These are phyloP conservation scores for Phyllotreta striolata DNA, from an alignment of 2,888 invertebrate genomes.

Conservation along the genomic window DNA sequence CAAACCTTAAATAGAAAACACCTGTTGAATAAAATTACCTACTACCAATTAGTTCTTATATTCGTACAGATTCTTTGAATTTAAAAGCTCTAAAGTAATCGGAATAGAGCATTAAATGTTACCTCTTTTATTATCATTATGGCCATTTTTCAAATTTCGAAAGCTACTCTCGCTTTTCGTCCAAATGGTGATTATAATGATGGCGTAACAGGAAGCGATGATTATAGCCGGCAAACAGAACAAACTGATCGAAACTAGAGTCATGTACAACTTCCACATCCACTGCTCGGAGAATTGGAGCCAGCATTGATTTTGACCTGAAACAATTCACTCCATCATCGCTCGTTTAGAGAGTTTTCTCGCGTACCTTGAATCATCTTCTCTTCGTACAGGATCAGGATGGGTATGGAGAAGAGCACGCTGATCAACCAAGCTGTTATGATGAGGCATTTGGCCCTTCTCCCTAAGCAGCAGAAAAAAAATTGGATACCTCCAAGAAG, in stretches of 20 bases:
- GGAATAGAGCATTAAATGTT: too few species aligned
- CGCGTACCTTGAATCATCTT: conserved; percentile 73
- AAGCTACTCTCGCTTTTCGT: conserved; percentile 68
- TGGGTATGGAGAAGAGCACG: conserved; percentile 80
- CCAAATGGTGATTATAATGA: conserved; percentile 91
- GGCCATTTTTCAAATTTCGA: conserved; percentile 34
- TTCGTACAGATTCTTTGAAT: too few species aligned
- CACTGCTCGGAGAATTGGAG: conserved; percentile 77
- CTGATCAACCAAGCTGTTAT: conserved; percentile 83
- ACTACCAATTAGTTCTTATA: too few species aligned
- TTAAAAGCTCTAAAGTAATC: too few species aligned
- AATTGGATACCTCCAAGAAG: background rate
- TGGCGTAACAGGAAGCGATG: conserved; percentile 85
- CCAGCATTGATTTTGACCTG: conserved; percentile 82
- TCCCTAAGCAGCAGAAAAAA: conserved; percentile 68
- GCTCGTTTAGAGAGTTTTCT: background rate
- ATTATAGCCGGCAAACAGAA: conserved; percentile 86
- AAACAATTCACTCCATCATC: conserved; percentile 20
- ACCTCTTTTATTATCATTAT: conserved; percentile 37
- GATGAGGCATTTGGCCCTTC: conserved; percentile 80
- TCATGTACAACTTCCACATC: conserved; percentile 89
- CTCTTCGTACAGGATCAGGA: conserved; percentile 80
- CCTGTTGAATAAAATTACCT: conserved; percentile 38
- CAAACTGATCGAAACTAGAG: conserved; percentile 77
- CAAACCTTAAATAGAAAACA: conserved; percentile 47